A percentile compares a stretch with the other conserved stretches of the same genome.
These are phyloP conservation scores for Dromiciops gliroides DNA, from an alignment of 2,113 vertebrate genomes.

Conservation along the genomic window DNA sequence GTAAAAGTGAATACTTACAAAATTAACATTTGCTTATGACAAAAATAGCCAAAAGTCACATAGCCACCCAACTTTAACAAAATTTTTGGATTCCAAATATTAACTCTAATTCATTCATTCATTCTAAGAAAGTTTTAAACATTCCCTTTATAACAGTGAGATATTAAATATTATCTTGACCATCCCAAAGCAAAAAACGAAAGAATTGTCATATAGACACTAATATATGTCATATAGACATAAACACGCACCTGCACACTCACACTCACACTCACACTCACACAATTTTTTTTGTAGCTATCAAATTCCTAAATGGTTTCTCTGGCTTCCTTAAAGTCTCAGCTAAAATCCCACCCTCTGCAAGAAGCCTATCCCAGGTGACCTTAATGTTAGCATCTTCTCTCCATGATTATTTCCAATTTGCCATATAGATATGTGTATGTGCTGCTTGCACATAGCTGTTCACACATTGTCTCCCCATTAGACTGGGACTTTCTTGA, in stretches of 20 bases:
- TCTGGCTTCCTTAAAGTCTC: background rate
- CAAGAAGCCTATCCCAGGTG: background rate
- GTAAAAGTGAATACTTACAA: slow-evolving; percentile 24
- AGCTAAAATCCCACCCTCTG: background rate
- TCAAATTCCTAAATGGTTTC: slow-evolving; percentile 15
- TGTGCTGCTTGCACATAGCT: background rate
- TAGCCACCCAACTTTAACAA: background rate
- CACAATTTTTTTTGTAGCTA: slow-evolving; percentile 39
- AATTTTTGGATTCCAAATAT: slow-evolving; percentile 21
- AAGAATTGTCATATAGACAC: background rate
- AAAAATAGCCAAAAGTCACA: slow-evolving; percentile 18
- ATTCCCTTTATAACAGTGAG: slow-evolving; percentile 56
- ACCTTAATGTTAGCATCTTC: background rate
- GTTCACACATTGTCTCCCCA: background rate
- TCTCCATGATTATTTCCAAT: background rate
- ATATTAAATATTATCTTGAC: slow-evolving; percentile 71
- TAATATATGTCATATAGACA: background rate
- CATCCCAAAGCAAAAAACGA: slow-evolving; percentile 58
- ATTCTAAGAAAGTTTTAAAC: slow-evolving; percentile 47
- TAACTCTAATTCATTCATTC: background rate
- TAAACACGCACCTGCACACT: too few species aligned
- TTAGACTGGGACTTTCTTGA: background rate
- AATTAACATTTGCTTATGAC: slow-evolving; percentile 18
- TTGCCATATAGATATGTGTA: background rate
- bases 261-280: background rate